A percentile compares a stretch with the other conserved stretches of the same genome.
Evolutionary conservation across 2,113 vertebrate genomes (phyloP).

Genomic region (Forbesichthys papilliferus): DNA sequence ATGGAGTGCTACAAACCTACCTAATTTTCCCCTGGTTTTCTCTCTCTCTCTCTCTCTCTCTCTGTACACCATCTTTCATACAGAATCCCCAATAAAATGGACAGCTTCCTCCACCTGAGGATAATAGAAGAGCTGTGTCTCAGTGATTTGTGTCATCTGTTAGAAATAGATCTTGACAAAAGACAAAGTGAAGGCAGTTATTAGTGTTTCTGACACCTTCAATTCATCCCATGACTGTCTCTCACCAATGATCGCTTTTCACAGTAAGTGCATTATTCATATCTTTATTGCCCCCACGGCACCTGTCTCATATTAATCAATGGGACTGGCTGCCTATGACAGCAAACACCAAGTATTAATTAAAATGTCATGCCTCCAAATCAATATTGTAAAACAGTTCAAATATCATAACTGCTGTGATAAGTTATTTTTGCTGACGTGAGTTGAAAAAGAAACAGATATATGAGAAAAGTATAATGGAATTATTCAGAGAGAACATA

Average conservation of each 20-base stretch:
- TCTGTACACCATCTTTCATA: conserved; percentile 34
- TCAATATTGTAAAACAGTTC: conserved; percentile 79
- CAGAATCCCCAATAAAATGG: conserved; percentile 39
- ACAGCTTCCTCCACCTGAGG: conserved; percentile 55
- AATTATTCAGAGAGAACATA: conserved; percentile 69
- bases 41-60: conserved; percentile 40
- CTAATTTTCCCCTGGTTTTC: conserved; percentile 64
- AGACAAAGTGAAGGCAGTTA: conserved; percentile 60
- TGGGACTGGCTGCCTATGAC: conserved; percentile 61
- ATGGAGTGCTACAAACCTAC: conserved; percentile 77
- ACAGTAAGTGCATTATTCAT: conserved; percentile 68
- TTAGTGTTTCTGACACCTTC: conserved; percentile 59
- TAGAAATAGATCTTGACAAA: conserved; percentile 63
- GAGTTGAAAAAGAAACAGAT: conserved; percentile 68
- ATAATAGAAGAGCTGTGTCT: conserved; percentile 59
- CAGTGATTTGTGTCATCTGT: conserved; percentile 58
- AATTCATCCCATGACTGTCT: conserved; percentile 67
- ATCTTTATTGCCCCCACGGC: conserved; percentile 64
- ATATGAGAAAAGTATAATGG: conserved; percentile 65
- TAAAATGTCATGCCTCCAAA: conserved; percentile 77
- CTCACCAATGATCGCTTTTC: conserved; percentile 67
- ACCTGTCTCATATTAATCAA: conserved; percentile 65
- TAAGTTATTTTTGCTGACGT: conserved; percentile 76
- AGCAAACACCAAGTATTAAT: conserved; percentile 76
- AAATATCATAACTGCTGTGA: conserved; percentile 70